These are phyloP conservation scores for Reinhardtius hippoglossoides DNA, from an alignment of 2,113 vertebrate species.

Conservation along the genomic window DNA sequence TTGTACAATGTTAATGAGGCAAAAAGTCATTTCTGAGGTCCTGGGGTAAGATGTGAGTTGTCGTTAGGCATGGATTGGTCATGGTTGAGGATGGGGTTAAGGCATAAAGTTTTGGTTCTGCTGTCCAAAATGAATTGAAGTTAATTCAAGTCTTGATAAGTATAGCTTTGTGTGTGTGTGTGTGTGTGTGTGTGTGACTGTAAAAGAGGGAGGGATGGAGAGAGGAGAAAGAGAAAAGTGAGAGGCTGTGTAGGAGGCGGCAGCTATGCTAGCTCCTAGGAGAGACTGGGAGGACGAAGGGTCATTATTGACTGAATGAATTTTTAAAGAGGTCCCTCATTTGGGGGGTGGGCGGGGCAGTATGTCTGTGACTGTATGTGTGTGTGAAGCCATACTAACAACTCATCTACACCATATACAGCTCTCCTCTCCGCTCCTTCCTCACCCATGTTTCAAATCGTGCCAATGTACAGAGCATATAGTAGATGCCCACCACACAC, in stretches of 20 bases:
- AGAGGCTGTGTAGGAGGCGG: constrained; percentile 74
- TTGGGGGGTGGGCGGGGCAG: constrained; percentile 46
- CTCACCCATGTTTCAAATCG: constrained; percentile 3
- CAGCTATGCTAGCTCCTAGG: constrained; percentile 72
- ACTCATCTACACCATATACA: constrained; percentile 22
- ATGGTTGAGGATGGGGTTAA: not conserved
- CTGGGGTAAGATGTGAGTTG: too few species aligned
- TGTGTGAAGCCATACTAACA: constrained; percentile 49
- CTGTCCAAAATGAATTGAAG: too few species aligned
- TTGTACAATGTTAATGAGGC: too few species aligned
- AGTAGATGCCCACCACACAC: not conserved
- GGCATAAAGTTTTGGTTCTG: too few species aligned
- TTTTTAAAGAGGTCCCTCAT: constrained; percentile 81
- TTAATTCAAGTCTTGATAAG: too few species aligned
- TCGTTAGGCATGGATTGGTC: not conserved
- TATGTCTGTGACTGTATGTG: constrained; percentile 38
- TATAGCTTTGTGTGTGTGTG: constrained; percentile 7
- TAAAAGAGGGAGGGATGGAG: not conserved
- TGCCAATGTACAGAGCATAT: constrained; percentile 1
- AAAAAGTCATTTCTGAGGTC: too few species aligned
- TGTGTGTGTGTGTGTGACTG: not conserved
- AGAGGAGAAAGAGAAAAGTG: constrained; percentile 37
- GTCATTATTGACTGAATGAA: constrained; percentile 82
- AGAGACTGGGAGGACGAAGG: constrained; percentile 77
- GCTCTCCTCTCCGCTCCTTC: constrained; percentile 8